Evolutionary conservation across 2,888 invertebrate species (phyloP).

Genomic region (Microplitis manilae): DNA sequence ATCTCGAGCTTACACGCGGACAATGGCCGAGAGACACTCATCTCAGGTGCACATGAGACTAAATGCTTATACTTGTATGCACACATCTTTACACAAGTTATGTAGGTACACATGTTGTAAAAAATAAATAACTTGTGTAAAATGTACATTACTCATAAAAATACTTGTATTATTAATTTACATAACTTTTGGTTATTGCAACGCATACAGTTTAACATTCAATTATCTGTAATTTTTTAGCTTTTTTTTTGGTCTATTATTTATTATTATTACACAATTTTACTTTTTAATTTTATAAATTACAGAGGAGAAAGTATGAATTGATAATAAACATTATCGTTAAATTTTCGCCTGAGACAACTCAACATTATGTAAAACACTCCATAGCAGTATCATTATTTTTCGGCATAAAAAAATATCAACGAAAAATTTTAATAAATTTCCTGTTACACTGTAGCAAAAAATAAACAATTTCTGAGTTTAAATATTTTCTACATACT

Average conservation of each 20-base stretch:
- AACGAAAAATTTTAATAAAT: no score
- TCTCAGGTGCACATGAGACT: conserved; percentile 9
- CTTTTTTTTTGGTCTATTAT: not conserved
- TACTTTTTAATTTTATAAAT: no score
- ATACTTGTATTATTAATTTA: not conserved
- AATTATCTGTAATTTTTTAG: not conserved
- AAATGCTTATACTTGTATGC: not conserved
- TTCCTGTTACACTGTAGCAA: no score
- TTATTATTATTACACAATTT: no score
- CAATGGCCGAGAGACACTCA: conserved; percentile 36
- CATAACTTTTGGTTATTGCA: not conserved
- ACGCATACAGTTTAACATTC: not conserved
- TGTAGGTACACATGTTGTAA: not conserved
- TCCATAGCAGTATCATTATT: no score
- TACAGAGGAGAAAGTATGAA: no score
- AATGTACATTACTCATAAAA: not conserved
- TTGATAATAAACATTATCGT: no score
- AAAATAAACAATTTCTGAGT: no score
- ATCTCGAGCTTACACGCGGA: conserved; percentile 26
- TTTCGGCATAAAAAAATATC: no score
- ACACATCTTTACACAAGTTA: not conserved
- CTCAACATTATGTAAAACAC: no score
- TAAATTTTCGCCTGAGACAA: no score
- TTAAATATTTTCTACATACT: not conserved
- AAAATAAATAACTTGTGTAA: not conserved